phyloP scores from a whole-genome alignment of 2,113 vertebrate species.

The Sus scrofa region DNA sequence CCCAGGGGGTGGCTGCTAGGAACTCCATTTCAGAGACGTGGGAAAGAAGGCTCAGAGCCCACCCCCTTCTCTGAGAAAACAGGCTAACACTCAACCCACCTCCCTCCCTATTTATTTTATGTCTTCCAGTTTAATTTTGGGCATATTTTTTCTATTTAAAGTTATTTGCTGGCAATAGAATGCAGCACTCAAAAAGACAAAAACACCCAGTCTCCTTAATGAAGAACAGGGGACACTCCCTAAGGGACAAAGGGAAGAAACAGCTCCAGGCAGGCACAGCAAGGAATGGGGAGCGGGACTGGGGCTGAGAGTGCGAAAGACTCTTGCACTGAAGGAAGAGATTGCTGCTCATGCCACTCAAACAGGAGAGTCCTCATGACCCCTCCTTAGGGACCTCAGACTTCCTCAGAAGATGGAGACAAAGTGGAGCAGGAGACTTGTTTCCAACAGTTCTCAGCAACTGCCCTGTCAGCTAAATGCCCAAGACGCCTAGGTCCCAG shows the following conservation, averaged over 20 bases:
- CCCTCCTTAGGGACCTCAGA: background rate
- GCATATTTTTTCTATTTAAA: conserved; percentile 82
- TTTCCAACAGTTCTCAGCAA: background rate
- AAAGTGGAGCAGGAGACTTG: background rate
- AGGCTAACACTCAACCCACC: background rate
- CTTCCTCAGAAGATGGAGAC: background rate
- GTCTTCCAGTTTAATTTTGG: conserved; percentile 76
- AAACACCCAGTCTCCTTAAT: conserved; percentile 77
- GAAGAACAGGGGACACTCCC: conserved; percentile 75
- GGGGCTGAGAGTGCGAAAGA: background rate
- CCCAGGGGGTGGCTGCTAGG: background rate
- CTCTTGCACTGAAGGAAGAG: background rate
- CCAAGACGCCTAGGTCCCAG: background rate
- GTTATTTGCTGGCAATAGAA: conserved; percentile 80
- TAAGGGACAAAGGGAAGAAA: conserved; percentile 7
- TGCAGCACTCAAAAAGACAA: conserved; percentile 72
- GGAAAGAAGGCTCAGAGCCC: background rate
- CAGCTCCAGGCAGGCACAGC: background rate
- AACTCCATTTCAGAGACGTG: background rate
- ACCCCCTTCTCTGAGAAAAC: background rate
- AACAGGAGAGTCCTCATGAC: background rate
- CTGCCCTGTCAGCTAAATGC: background rate
- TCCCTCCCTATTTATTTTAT: conserved; percentile 66
- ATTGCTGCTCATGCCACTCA: background rate
- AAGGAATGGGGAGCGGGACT: background rate